phyloP scores from a whole-genome alignment of 2,888 invertebrate species.

The Chrysotoxum bicinctum region DNA sequence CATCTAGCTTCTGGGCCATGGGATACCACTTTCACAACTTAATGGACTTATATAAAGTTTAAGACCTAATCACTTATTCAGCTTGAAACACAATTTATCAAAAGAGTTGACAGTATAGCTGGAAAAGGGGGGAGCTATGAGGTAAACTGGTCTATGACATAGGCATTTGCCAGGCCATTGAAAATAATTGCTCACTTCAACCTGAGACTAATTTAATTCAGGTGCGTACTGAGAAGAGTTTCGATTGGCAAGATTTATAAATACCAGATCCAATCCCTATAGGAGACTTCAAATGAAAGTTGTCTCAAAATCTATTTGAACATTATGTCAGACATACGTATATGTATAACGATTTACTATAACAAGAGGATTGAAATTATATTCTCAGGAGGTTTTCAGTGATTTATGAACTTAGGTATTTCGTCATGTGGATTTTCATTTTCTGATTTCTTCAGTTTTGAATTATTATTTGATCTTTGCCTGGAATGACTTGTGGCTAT shows the following conservation, averaged over 20 bases:
- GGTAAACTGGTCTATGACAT: neutral
- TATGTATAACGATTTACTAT: neutral
- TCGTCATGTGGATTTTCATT: neutral
- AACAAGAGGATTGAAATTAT: neutral
- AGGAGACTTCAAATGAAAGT: neutral
- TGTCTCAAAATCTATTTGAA: neutral
- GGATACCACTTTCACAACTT: conserved; percentile 33
- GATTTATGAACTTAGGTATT: neutral
- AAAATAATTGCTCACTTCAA: conserved; percentile 16
- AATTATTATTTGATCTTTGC: neutral
- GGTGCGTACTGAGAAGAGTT: neutral
- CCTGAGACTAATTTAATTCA: conserved; percentile 11
- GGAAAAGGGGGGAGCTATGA: neutral
- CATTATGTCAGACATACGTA: neutral
- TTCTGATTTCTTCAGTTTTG: neutral
- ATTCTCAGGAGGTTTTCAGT: neutral
- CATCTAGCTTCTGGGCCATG: neutral
- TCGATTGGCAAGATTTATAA: neutral
- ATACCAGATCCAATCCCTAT: neutral
- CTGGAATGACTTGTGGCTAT: neutral
- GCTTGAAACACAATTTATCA: conserved; percentile 46
- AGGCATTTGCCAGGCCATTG: neutral
- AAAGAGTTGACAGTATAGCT: conserved; percentile 24
- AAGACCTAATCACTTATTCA: conserved; percentile 60
- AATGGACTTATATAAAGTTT: conserved; percentile 48